Percentiles rank a stretch among this genome's conserved stretches.
Evolutionary conservation across 2,797 vertebrate species (phyloP).

Genomic region (Sebastes itinus): DNA sequence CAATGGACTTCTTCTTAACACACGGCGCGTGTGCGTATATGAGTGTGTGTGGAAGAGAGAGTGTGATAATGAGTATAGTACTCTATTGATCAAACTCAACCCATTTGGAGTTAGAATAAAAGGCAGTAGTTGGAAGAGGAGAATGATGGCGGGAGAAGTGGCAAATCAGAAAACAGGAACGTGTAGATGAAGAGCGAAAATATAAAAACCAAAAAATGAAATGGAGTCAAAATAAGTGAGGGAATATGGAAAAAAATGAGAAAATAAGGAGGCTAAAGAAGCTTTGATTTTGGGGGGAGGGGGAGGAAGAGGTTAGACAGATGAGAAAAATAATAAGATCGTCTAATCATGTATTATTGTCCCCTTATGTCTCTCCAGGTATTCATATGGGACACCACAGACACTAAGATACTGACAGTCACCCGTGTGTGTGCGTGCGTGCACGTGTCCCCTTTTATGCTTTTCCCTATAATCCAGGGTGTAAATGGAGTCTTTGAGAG

Average conservation of each 20-base stretch:
- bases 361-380: conserved; percentile 65
- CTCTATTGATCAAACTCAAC: conserved; percentile 78
- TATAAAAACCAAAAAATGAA: conserved; percentile 25
- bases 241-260: conserved; percentile 9
- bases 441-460: conserved; percentile 71
- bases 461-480: conserved; percentile 77
- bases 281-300: background rate
- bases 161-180: conserved; percentile 43
- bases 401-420: conserved; percentile 71
- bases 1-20: conserved; percentile 74
- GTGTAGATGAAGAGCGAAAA: conserved; percentile 21
- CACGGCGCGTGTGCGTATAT: conserved; percentile 9
- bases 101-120: conserved; percentile 78
- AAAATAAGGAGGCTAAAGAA: conserved; percentile 8
- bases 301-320: background rate
- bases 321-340: conserved; percentile 38
- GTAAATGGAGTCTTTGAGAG: conserved; percentile 87
- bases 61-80: conserved; percentile 72
- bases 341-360: conserved; percentile 67
- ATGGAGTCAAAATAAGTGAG: conserved; percentile 24
- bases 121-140: conserved; percentile 63
- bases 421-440: conserved; percentile 19
- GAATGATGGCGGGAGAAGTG: conserved; percentile 50
- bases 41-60: conserved; percentile 30
- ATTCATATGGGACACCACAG: conserved; percentile 70